Conservation (phyloP, 2,888 invertebrate genomes). For the Mesorhabditis sp. region DNA sequence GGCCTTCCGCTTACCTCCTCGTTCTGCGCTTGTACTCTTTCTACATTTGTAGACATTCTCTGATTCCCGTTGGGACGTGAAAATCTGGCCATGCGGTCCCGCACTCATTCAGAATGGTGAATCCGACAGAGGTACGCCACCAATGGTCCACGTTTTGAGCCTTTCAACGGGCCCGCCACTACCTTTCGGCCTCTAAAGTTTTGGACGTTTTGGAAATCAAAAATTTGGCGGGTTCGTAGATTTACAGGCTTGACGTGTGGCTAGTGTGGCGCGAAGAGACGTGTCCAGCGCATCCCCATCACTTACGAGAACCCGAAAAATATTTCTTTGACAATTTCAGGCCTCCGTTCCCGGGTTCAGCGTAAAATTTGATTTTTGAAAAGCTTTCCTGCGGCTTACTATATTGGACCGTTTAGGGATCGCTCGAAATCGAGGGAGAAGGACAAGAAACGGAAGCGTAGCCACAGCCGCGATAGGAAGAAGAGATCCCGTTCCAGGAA, state of each 20-base stretch:
- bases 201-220: neutral
- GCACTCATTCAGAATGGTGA: neutral
- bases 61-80: no score
- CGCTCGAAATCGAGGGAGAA: neutral
- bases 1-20: no score
- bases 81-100: neutral
- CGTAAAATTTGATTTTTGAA: conserved; percentile 5
- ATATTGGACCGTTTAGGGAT: no score
- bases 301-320: neutral
- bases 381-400: neutral
- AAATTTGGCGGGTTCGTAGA: conserved; percentile 6
- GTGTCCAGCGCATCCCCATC: neutral
- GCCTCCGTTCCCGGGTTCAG: conserved; percentile 4
- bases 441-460: conserved; percentile 16
- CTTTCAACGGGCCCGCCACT: conserved; percentile 6
- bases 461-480: conserved; percentile 19
- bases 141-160: conserved; percentile 12
- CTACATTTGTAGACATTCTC: no score
- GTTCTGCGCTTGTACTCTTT: no score
- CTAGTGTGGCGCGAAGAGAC: conserved; percentile 4
- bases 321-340: neutral
- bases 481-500: conserved; percentile 11
- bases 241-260: conserved; percentile 16
- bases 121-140: conserved; percentile 15
- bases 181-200: neutral